Evolutionary conservation across 2,113 vertebrate species (phyloP).

Genomic region (Procavia capensis): DNA sequence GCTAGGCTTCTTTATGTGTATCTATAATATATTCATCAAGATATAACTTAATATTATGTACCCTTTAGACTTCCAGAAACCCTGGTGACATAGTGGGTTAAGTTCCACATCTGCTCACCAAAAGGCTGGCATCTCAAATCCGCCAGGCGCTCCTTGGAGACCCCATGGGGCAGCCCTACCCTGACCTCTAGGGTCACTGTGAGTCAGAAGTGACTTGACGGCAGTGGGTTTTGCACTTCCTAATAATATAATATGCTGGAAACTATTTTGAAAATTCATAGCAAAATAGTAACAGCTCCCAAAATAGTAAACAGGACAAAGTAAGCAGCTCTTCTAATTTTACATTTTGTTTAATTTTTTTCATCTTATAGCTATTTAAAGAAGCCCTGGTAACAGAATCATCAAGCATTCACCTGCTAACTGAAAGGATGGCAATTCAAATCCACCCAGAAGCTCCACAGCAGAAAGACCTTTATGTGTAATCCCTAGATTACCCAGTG

Average conservation of each 20-base stretch:
- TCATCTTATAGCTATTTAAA: background rate
- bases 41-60: background rate
- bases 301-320: background rate
- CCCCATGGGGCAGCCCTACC: no score
- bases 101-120: no score
- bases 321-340: background rate
- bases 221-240: no score
- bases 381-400: background rate
- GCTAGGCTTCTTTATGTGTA: background rate
- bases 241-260: background rate
- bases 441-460: background rate
- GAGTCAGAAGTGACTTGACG: no score
- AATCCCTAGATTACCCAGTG: no score
- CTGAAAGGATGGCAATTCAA: background rate
- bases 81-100: no score
- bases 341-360: background rate
- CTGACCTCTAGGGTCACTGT: no score
- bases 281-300: background rate
- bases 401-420: background rate
- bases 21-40: background rate
- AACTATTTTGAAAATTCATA: conserved; percentile 9
- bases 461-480: background rate
- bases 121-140: no score
- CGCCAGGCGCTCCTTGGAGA: no score
- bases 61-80: background rate